Evolutionary conservation across 1,140 invertebrate species (phyloP).

Genomic region (Papilio dardanus): DNA sequence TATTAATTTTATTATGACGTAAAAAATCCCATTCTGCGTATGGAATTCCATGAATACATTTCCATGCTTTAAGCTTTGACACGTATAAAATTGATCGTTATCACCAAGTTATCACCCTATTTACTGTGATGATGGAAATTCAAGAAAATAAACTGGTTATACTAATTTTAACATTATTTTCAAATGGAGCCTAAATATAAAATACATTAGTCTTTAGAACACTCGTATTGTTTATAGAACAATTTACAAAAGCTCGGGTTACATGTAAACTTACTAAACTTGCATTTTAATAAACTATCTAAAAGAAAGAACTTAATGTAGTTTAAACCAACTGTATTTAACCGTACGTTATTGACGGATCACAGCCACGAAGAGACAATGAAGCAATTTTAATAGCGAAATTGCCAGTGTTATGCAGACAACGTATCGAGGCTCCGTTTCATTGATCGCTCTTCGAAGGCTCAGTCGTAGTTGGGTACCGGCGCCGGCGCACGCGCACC

Average conservation of each 20-base stretch:
- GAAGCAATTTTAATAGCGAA: constrained; percentile 55
- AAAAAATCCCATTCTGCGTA: neutral
- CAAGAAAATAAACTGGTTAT: neutral
- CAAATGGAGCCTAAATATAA: neutral
- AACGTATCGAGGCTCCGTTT: constrained; percentile 45
- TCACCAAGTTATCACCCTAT: neutral
- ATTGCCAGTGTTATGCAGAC: constrained; percentile 48
- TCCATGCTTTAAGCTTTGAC: constrained; percentile 1
- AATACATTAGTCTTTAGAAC: neutral
- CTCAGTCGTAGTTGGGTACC: constrained; percentile 60
- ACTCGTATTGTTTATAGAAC: no score
- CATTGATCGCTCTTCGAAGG: constrained; percentile 57
- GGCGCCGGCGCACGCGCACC: constrained; percentile 73
- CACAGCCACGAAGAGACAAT: constrained; percentile 51
- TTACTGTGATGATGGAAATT: neutral
- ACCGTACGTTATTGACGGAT: neutral
- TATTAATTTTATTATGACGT: neutral
- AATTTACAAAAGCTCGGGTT: no score
- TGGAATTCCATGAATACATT: neutral
- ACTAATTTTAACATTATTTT: neutral
- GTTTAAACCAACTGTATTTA: neutral
- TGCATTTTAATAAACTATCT: neutral
- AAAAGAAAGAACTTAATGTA: neutral
- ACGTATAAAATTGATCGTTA: neutral
- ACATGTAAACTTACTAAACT: neutral